phyloP scores from a whole-genome alignment of 2,888 invertebrate genomes.

The Campoplex capitator region DNA sequence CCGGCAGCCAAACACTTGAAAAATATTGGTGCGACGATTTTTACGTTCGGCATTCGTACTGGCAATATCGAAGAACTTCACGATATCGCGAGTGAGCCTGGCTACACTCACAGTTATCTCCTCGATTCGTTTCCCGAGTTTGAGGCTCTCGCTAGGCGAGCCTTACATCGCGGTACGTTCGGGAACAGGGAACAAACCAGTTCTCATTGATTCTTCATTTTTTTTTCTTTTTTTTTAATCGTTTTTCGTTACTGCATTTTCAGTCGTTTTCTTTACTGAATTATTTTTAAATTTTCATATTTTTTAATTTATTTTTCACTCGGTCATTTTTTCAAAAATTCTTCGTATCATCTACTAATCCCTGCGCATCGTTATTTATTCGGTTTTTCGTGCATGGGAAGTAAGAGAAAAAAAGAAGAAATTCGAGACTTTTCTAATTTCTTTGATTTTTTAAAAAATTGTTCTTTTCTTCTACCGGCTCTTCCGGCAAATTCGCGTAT shows the following conservation, averaged over 20 bases:
- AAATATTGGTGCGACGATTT: constrained; percentile 85
- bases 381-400: too few relatives aligned
- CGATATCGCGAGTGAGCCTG: constrained; percentile 88
- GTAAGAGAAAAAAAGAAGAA: too few relatives aligned
- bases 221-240: not conserved
- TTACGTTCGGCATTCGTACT: constrained; percentile 88
- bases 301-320: too few relatives aligned
- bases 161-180: constrained; percentile 87
- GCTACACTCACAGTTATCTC: constrained; percentile 88
- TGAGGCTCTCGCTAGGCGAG: constrained; percentile 89
- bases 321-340: too few relatives aligned
- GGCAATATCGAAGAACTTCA: constrained; percentile 88
- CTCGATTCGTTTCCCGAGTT: constrained; percentile 89
- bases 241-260: too few relatives aligned
- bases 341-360: too few relatives aligned
- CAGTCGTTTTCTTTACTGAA: not conserved
- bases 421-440: too few relatives aligned
- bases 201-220: not conserved
- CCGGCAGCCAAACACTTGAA: constrained; percentile 87
- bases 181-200: not conserved
- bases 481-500: not conserved
- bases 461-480: not conserved
- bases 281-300: not conserved
- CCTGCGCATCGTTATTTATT: too few relatives aligned
- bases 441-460: not conserved